Evolutionary conservation across 92 coral and sea anemone genomes (phyloP).

Genomic region (Siderastrea radians): DNA sequence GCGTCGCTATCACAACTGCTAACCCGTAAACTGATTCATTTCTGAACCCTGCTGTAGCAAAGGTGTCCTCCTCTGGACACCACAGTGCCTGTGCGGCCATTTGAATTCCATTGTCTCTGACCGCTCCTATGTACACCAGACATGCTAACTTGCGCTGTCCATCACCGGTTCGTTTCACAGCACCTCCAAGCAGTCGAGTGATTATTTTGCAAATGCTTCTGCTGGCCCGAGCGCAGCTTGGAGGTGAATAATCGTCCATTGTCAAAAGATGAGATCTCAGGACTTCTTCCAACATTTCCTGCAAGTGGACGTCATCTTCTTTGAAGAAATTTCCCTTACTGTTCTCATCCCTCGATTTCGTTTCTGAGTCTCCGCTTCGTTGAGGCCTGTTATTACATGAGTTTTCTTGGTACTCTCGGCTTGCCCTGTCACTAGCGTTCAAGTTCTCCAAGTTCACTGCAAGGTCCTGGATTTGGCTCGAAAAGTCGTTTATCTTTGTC

Average conservation of each 20-base stretch:
- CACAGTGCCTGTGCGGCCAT: constrained; percentile 71
- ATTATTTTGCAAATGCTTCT: constrained; percentile 31
- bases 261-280: constrained; percentile 39
- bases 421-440: neutral
- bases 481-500: constrained; percentile 12
- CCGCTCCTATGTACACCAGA: constrained; percentile 76
- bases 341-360: neutral
- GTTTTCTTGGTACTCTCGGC: neutral
- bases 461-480: constrained; percentile 38
- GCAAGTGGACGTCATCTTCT: constrained; percentile 36
- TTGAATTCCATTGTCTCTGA: constrained; percentile 61
- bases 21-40: constrained; percentile 56
- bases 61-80: constrained; percentile 69
- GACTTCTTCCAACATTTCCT: constrained; percentile 38
- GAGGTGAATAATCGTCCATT: constrained; percentile 27
- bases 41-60: constrained; percentile 65
- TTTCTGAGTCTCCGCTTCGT: neutral
- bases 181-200: constrained; percentile 20
- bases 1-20: constrained; percentile 63
- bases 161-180: neutral
- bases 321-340: neutral
- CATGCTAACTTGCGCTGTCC: constrained; percentile 62
- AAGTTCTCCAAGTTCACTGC: constrained; percentile 23
- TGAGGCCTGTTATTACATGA: neutral
- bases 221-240: constrained; percentile 38